Evolutionary conservation across 2,113 vertebrate genomes (phyloP), one percentile per base, ranked within the genome.

Genomic region (Tachysurus fulvidraco): DNA sequence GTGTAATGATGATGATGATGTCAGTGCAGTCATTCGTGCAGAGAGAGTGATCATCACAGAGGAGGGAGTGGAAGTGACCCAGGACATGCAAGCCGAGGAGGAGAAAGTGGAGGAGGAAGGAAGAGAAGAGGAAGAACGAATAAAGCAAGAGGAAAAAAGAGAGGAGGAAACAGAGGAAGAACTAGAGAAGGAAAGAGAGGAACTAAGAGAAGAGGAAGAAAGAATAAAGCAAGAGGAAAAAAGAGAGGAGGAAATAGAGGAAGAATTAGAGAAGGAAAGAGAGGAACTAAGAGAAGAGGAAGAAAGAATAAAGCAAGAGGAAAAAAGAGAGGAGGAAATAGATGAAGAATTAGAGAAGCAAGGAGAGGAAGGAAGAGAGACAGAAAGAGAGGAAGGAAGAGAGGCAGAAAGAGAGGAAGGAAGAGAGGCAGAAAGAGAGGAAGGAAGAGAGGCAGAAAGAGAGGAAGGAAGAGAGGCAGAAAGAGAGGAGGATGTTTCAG

Each of bases 1-100:
- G 30, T 74, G 79, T 28, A 85, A 89, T 14, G 92, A 92, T n/a
- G 93, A 91, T 14, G 92, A 91, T 13, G 92, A 92, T 46, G 93
- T 91, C 19, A 91, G 87, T 67, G 25, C 92, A 54, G 86, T 95
- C 73, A 95, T 95, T 50, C 90, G 94, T 82, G 95, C 95, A 21
- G 93, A 95, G 83, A 83, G 93, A 59, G 93, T 95, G 74, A 93
- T 50, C 46, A 9, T 50, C 46, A 50, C 46, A 50, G 46, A 55
- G 28, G 59, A 67, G 64, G 87, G 82, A 23, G 79, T 86, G 77
- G 50, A n/a, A 19, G 55, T n/a, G 28, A 25, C 12, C 10, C n/a
- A 13, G 87, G 60, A 6, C 4, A 7, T 46, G 44, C 84, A 87
- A 44, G 83, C 5, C 59, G 28, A 2, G 7, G 16, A 50, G 0